Evolutionary conservation across 2,888 invertebrate species (phyloP).

Genomic region (Pedicia rivosa): DNA sequence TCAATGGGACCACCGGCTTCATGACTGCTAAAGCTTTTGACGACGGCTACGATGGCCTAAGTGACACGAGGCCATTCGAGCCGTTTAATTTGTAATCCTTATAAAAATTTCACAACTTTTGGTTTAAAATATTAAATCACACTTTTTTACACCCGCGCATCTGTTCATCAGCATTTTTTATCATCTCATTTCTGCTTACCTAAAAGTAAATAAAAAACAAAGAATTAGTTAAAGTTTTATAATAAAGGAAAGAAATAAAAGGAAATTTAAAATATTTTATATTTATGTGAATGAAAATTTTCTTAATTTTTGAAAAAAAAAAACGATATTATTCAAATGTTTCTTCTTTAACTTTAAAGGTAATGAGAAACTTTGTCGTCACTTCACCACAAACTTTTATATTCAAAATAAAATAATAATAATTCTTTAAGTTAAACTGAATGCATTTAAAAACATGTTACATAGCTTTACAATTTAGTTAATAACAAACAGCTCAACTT

Average conservation of each 20-base stretch:
- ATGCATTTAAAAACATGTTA: too few relatives aligned
- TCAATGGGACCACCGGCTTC: constrained; percentile 27
- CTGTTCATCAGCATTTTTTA: not conserved
- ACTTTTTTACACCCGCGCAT: not conserved
- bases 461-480: too few relatives aligned
- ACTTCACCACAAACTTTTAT: too few relatives aligned
- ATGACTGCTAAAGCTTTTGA: constrained; percentile 21
- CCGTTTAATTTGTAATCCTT: not conserved
- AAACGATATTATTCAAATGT: too few relatives aligned
- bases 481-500: too few relatives aligned
- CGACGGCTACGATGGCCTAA: constrained; percentile 1
- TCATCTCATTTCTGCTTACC: constrained; percentile 7
- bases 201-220: not conserved
- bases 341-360: too few relatives aligned
- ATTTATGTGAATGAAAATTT: too few relatives aligned
- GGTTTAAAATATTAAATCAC: too few relatives aligned
- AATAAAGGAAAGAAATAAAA: not conserved
- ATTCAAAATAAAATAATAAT: too few relatives aligned
- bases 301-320: too few relatives aligned
- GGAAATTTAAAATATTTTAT: not conserved
- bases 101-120: not conserved
- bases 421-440: too few relatives aligned
- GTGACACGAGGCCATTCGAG: constrained; percentile 6
- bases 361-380: too few relatives aligned
- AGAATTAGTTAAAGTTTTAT: not conserved